Percentiles rank a stretch among this genome's conserved stretches.
Evolutionary conservation across 2,888 invertebrate species (phyloP).

Genomic region (Norana najaformis): DNA sequence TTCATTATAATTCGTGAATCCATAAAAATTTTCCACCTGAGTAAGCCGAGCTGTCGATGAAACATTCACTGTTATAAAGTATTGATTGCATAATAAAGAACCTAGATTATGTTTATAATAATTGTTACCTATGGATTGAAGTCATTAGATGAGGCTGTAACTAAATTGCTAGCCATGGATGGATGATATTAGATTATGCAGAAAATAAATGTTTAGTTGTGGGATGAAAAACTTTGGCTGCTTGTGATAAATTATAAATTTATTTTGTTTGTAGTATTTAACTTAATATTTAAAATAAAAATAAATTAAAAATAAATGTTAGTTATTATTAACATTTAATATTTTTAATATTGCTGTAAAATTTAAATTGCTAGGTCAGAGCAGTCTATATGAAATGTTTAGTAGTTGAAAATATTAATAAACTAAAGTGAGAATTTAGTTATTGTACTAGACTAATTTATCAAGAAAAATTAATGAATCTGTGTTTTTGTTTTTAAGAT

Average conservation of each 20-base stretch:
- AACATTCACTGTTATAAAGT: background rate
- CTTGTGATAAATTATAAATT: background rate
- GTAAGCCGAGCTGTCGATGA: constrained; percentile 1
- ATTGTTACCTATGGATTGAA: background rate
- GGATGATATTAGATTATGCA: background rate
- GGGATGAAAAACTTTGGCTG: background rate
- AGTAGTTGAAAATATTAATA: background rate
- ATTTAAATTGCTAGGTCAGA: background rate
- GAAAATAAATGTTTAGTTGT: background rate
- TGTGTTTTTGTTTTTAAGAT: background rate
- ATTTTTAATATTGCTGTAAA: background rate
- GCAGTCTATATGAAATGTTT: background rate
- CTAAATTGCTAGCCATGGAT: background rate
- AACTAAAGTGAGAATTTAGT: background rate
- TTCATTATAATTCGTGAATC: background rate
- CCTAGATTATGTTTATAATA: background rate
- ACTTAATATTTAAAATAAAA: background rate
- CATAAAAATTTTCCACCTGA: background rate
- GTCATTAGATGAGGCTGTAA: background rate
- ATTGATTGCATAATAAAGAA: constrained; percentile 5
- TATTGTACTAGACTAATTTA: background rate
- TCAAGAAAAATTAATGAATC: background rate
- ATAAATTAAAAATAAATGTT: background rate
- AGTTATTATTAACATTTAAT: background rate
- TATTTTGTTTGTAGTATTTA: background rate